These are phyloP conservation scores for Sturnira hondurensis DNA, from an alignment of 2,113 vertebrate genomes.

Conservation along the genomic window DNA sequence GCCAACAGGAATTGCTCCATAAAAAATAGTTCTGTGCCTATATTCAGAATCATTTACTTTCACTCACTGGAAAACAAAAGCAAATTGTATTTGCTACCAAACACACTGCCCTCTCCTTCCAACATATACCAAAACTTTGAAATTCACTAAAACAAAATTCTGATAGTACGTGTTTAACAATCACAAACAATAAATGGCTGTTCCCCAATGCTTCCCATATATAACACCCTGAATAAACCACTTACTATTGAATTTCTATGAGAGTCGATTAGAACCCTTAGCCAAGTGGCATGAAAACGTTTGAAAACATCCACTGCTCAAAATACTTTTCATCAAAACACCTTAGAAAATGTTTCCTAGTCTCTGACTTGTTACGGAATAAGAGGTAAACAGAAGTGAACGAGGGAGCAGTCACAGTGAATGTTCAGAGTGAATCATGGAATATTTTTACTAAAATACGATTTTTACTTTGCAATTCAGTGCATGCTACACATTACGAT, in stretches of 20 bases:
- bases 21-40: not conserved
- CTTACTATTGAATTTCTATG: not conserved
- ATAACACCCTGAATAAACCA: not conserved
- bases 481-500: not conserved
- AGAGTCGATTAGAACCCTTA: not conserved
- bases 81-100: slow-evolving; percentile 51
- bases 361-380: slow-evolving; percentile 5
- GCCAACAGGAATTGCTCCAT: slow-evolving; percentile 29
- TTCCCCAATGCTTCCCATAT: not conserved
- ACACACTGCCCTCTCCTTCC: not conserved
- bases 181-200: not conserved
- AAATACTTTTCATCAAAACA: slow-evolving; percentile 29
- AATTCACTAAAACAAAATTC: slow-evolving; percentile 40
- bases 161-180: not conserved
- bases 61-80: slow-evolving; percentile 30
- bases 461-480: not conserved
- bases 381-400: slow-evolving; percentile 25
- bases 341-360: not conserved
- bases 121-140: not conserved
- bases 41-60: slow-evolving; percentile 11
- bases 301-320: not conserved
- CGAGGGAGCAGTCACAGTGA: not conserved
- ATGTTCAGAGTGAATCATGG: slow-evolving; percentile 43
- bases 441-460: slow-evolving; percentile 19
- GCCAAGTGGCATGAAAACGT: slow-evolving; percentile 12